A percentile compares a stretch with the other conserved stretches of the same genome.
Evolutionary conservation across 2,113 vertebrate species (phyloP).

Genomic region (Sturnus vulgaris): DNA sequence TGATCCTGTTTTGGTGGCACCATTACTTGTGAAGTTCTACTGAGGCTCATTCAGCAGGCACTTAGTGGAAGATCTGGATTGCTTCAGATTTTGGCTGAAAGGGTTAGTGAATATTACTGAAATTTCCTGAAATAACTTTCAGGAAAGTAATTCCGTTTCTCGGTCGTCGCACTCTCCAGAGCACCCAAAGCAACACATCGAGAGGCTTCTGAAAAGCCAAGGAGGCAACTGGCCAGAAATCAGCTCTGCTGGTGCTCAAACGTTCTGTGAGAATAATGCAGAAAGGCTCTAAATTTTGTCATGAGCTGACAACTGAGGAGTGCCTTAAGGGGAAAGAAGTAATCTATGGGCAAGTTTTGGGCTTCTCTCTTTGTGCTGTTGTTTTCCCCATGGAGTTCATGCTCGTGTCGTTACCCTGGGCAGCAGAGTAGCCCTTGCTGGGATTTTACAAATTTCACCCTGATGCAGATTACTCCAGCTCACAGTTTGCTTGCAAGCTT

Average conservation of each 20-base stretch:
- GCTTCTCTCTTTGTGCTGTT: neutral
- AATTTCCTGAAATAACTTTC: neutral
- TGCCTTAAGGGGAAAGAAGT: neutral
- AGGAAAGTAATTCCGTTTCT: neutral
- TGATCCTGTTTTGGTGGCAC: neutral
- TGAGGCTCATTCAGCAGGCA: neutral
- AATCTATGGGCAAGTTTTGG: constrained; percentile 3
- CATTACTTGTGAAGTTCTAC: neutral
- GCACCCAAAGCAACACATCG: neutral
- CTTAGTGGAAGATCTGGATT: neutral
- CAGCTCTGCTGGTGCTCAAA: constrained; percentile 9
- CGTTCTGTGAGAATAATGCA: constrained; percentile 5
- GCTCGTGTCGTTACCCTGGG: neutral
- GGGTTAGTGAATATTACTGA: neutral
- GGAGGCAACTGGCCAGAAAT: constrained; percentile 25
- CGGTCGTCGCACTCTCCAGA: accelerated
- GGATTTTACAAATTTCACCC: neutral
- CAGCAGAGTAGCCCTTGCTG: neutral
- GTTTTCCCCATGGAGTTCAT: neutral
- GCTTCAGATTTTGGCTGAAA: neutral
- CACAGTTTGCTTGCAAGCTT: neutral
- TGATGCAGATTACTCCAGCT: neutral
- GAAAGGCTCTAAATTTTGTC: constrained; percentile 35
- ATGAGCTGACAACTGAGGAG: neutral
- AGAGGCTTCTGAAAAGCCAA: constrained; percentile 4